A percentile compares a stretch with the other conserved stretches of the same genome.
Conservation (phyloP, 2,113 vertebrate genomes). For the Cyprinodon brontotheroides region DNA sequence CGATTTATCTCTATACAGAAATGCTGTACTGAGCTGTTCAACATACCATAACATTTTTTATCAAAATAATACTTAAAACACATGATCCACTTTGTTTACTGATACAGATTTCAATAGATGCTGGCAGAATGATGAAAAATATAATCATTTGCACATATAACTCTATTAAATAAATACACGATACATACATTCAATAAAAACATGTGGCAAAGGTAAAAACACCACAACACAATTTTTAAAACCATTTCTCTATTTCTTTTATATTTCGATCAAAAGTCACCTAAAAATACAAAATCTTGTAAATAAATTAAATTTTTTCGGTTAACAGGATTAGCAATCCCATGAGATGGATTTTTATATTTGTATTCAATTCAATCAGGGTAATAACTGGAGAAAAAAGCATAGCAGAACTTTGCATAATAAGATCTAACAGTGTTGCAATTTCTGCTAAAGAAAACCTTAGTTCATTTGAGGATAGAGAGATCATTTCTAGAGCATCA, state of each 20-base stretch:
- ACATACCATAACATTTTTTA: not conserved
- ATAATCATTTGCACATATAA: no score
- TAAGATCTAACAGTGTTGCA: no score
- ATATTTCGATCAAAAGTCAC: not conserved
- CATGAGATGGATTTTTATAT: no score
- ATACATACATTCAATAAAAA: not conserved
- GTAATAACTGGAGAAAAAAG: no score
- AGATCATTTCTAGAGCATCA: no score
- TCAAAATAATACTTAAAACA: not conserved
- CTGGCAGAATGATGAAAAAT: not conserved
- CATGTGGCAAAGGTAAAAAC: not conserved
- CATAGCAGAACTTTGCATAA: no score
- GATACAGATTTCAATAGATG: not conserved
- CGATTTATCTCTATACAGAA: not conserved
- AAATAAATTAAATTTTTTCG: not conserved
- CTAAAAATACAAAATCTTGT: not conserved
- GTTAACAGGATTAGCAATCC: no score
- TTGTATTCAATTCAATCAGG: no score
- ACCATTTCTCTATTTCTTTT: not conserved
- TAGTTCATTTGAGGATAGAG: no score
- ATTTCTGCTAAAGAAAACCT: no score
- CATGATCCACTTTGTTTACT: no score
- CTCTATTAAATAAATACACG: not conserved
- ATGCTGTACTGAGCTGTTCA: no score
- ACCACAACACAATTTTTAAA: not conserved